phyloP scores from a whole-genome alignment of 2,888 invertebrate species.

The Pyrgus malvae region DNA sequence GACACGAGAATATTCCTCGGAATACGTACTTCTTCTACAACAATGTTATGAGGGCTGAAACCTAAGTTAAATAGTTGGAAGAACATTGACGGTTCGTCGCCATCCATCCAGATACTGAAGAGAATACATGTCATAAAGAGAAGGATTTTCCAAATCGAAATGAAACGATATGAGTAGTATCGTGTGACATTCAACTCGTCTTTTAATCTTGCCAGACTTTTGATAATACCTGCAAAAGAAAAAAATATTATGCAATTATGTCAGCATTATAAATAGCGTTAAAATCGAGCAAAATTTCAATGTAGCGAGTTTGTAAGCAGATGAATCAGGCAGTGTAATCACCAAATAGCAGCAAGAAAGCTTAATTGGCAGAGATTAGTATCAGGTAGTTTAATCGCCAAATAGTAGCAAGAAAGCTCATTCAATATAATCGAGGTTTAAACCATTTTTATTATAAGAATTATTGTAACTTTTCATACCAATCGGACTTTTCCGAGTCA shows the following conservation, averaged over 20 bases:
- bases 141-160: slow-evolving; percentile 95
- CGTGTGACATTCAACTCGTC: slow-evolving; percentile 90
- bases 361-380: no score
- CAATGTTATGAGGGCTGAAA: slow-evolving; percentile 90
- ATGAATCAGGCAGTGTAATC: no score
- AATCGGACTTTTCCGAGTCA: slow-evolving; percentile 92
- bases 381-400: no score
- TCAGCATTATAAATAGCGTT: no score
- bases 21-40: slow-evolving; percentile 84
- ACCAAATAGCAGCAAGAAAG: no score
- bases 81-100: slow-evolving; percentile 88
- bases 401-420: no score
- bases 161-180: slow-evolving; percentile 94
- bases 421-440: no score
- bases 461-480: no score
- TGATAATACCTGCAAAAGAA: slow-evolving; percentile 83
- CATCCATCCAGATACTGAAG: slow-evolving; percentile 87
- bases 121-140: slow-evolving; percentile 89
- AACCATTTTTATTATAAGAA: no score
- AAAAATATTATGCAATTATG: background rate
- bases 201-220: slow-evolving; percentile 88
- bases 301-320: background rate
- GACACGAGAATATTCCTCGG: no score
- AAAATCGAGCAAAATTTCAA: background rate
- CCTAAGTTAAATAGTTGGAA: slow-evolving; percentile 88